Evolutionary conservation across 2,113 vertebrate genomes (phyloP).

Genomic region (Pelecanoides urinatrix): DNA sequence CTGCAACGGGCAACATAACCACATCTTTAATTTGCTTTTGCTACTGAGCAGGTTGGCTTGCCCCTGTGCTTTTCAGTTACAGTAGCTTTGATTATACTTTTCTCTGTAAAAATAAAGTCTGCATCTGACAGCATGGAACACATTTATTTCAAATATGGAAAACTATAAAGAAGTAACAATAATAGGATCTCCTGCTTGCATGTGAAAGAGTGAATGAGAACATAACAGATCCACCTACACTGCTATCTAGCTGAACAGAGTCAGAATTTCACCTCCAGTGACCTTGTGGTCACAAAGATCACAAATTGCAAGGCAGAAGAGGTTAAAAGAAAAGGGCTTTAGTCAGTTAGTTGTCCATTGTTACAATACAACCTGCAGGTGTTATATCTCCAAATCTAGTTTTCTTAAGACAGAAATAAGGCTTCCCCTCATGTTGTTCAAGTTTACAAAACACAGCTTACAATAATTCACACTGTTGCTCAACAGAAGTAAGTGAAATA

Average conservation of each 20-base stretch:
- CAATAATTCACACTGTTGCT: not conserved
- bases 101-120: not conserved
- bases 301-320: not conserved
- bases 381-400: not conserved
- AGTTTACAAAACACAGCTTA: not conserved
- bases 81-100: not conserved
- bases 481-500: not conserved
- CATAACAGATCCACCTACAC: not conserved
- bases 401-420: not conserved
- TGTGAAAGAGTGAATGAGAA: not conserved
- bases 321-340: not conserved
- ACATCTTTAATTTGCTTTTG: not conserved
- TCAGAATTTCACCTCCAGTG: not conserved
- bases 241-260: not conserved
- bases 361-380: not conserved
- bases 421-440: not conserved
- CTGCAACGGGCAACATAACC: not conserved
- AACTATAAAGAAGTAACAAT: not conserved
- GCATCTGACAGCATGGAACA: not conserved
- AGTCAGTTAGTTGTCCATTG: not conserved
- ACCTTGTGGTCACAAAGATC: not conserved
- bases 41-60: not conserved
- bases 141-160: not conserved
- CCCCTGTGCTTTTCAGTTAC: not conserved
- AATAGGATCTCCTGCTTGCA: not conserved